phyloP scores from a whole-genome alignment of 2,888 invertebrate species.

The Trachelus stipa region DNA sequence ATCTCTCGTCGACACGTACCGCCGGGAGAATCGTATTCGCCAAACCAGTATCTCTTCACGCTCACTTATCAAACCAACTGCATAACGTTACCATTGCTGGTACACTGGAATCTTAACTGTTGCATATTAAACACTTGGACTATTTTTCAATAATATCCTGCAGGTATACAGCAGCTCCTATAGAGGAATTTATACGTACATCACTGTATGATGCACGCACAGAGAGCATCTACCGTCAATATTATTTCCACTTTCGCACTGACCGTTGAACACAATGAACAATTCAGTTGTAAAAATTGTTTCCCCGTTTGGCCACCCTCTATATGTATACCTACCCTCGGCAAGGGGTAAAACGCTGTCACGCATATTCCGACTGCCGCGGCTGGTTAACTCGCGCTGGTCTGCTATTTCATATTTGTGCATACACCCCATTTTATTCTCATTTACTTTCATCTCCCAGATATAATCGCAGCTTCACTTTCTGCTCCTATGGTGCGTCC shows the following conservation, averaged over 20 bases:
- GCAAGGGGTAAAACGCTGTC: background rate
- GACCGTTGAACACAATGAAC: background rate
- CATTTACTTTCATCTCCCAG: background rate
- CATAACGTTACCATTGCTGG: background rate
- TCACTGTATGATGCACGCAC: background rate
- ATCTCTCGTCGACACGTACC: conserved; percentile 9
- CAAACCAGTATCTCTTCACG: background rate
- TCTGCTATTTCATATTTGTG: background rate
- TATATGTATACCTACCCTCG: too few relatives aligned
- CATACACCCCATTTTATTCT: background rate
- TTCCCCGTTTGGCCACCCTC: background rate
- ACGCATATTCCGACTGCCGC: background rate
- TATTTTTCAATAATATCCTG: background rate
- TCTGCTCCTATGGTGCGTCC: background rate
- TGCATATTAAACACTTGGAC: background rate
- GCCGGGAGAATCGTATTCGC: background rate
- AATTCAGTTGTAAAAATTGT: background rate
- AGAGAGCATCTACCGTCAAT: background rate
- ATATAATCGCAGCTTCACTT: background rate
- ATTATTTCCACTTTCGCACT: background rate
- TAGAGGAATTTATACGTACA: background rate
- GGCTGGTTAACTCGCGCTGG: background rate
- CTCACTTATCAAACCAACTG: background rate
- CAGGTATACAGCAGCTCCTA: background rate
- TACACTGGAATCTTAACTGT: background rate